Evolutionary conservation across 1,140 invertebrate species (phyloP), one percentile per base, ranked within the genome.

Genomic region (Ceratina australensis): DNA sequence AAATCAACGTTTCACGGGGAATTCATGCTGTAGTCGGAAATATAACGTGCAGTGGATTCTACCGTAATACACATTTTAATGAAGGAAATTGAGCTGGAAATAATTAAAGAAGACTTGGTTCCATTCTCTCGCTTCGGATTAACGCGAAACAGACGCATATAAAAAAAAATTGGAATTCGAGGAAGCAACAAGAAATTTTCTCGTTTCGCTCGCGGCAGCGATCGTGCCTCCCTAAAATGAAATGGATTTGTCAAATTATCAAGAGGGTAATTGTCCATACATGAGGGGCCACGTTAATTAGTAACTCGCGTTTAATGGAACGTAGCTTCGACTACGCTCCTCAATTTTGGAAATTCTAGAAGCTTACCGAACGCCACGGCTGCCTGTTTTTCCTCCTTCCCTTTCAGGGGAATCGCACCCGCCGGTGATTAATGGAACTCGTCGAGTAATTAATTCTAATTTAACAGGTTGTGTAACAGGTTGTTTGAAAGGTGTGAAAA

Each of bases 1-100:
- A 76, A 61, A 76, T 76, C 56, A 52, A 61, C 7, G 65, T 61
- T 76, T 76, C 47, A 20, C 47, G 26, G n/a, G 47, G 47, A 33
- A 22, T n/a, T 24, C 54, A 15, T 24, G 20, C 28, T 68, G 59
- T 59, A 20, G 54, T 73, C 72, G 42, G 22, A 59, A 71, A 59
- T 54, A 47, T 18, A 28, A 54, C 52, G 22, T 67, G n/a, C 52
- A 20, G 33, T 57, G 22, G 10, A 28, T 67, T 42, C 5, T 5
- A 42, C 5, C 5, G 2, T 7, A 10, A 42, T 42, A 42, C 16
- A 28, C 26, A 52, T 67, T 67, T 49, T 28, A 75, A 57, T 50
- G 1, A 16, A 18, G 20, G 13, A 26, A 24, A 24, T 50, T n/a
- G n/a, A n/a, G n/a, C n/a, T n/a, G n/a, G 22, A 15, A 24, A 64